Base-by-base conservation (phyloP, 2,888 invertebrate species). In the Ichneumoninae sp. region DNA sequence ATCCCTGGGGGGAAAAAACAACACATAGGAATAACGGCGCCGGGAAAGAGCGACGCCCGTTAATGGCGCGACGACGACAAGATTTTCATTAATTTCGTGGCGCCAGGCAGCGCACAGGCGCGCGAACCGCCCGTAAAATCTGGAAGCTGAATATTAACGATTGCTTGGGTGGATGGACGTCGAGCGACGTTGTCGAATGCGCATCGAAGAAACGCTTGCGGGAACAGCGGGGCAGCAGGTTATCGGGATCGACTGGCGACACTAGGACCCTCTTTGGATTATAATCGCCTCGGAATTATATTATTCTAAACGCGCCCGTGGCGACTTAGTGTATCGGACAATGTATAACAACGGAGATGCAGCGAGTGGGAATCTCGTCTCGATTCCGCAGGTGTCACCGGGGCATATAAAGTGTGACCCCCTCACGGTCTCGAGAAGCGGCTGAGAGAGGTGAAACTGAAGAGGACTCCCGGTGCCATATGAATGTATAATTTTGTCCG, bases 111-210 rank as follows among this genome's bases (percentile, higher is more conserved):
- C 13, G 70, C 36, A 70, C 36, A 60, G 83, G 68, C 16, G 52
- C 30, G 36, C 77, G 66, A 78, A 50, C 40, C 69, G 76, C 78
- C 75, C 81, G 83, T 86, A 83, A 87, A 86, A 77, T 86, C 78
- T 69, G 83, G 83, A 88, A 88, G 83, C 86, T 87, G 87, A 88
- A 89, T 89, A 88, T 88, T 89, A 88, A 89, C 83, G 83, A 80
- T 81, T 83, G 81, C 76, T 87, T 82, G 83, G 69, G 79, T 71
- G 68, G 52, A 85, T 70, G 82, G 57, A 71, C 52, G 75, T 66
- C 69, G 60, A 44, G 60, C 79, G n/a, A 75, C 30, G 7, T 40
- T 70, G 69, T 22, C 19, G 40, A 57, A 54, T 52, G 33, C 6
- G 50, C 22, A 30, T 50, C 13, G 44, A 22, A 16, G 44, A 40